Base-by-base conservation (phyloP, 1,140 invertebrate genomes). In the Drosophila mauritiana region DNA sequence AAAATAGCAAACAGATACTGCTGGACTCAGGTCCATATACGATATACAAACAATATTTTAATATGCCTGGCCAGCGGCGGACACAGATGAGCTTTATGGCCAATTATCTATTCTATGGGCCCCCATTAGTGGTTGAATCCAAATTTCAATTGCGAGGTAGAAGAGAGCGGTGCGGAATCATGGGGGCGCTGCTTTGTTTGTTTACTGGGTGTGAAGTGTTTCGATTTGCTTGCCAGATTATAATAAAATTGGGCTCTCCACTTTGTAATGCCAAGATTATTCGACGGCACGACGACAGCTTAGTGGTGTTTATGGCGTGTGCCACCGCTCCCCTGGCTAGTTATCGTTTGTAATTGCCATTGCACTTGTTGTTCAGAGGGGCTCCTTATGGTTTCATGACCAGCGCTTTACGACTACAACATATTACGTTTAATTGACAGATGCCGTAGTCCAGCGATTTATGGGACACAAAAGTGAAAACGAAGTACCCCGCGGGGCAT, bases 31-130 rank as follows among this genome's bases (percentile, higher is more conserved):
- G 15, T 37, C 61, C 57, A 75, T 36, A 36, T 17, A 13, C 31
- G 49, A 11, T 7, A 25, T 69, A 15, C 63, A 43, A 67, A 61
- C 43, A 68, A 69, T 75, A 86, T 88, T 86, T 86, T 89, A 86
- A 88, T 86, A 86, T 86, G 84, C 83, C 70, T 68, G 75, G 61
- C 83, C 82, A 83, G 75, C 46, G 57, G 42, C 72, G 53, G 62
- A 51, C 79, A 51, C 69, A 80, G 85, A 88, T 89, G 84, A 84
- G 80, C 52, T 89, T 88, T 84, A 88, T 89, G 80, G 83, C 84
- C 83, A 88, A 86, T 86, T 86, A 86, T 86, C 75, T 83, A 89
- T 88, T 88, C 83, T 76, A 89, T 89, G 84, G 78, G 46, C 52
- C 37, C 57, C 79, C 62, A 88, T 88, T 88, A 86, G 82, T 79